Evolutionary conservation across 35 echinoderm and acorn worm genomes (phyloP), one percentile per base, ranked within the genome.

Genomic region (Apostichopus japonicus): DNA sequence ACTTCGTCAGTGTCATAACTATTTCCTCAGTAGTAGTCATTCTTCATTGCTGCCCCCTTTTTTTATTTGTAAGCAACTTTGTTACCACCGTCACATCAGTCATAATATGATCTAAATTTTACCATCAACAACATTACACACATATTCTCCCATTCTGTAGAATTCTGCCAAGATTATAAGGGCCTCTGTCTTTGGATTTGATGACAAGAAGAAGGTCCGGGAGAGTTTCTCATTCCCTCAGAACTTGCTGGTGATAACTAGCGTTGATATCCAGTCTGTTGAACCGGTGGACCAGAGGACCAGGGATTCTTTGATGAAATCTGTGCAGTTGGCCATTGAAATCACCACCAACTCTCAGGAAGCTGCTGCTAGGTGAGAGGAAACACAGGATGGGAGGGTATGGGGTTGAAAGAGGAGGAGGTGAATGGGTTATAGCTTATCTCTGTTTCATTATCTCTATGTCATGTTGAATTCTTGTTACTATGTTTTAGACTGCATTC

Each of bases 321-420:
- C 97, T 84, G 97, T 99, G 8, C 97, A 99, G 80, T 90, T 99
- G 95, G 97, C 97, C 15, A 99, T 99, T 70, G 97, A 99, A 91
- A 99, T 99, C 80, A 99, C 97, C 10, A 99, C 97, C 79, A 99
- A 99, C 93, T 99, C 97, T 19, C 97, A 99, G 92, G 97, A 96
- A 56, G 97, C 97, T 55, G 82, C 97, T 57, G 97, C 97, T 23
- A 96, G 91, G 97, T 98, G 58, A 90, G 92, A 13, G 10, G 11
- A 67, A 10, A 11, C 11, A 19, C 19, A 4, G 19, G 9, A 15
- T 0, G 63, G 63, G 63, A 19, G 63, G 63, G 63, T 4, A 44
- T 44, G 33, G 33, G 33, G 33, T 44, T 27, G 25, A 44, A 33
- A 1, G 27, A 1, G 27, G 33, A 44, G 33, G 33, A 44, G 33